Evolutionary conservation across 2,113 vertebrate species (phyloP), one percentile per base, ranked within the genome.

Genomic region (Maccullochella peelii): DNA sequence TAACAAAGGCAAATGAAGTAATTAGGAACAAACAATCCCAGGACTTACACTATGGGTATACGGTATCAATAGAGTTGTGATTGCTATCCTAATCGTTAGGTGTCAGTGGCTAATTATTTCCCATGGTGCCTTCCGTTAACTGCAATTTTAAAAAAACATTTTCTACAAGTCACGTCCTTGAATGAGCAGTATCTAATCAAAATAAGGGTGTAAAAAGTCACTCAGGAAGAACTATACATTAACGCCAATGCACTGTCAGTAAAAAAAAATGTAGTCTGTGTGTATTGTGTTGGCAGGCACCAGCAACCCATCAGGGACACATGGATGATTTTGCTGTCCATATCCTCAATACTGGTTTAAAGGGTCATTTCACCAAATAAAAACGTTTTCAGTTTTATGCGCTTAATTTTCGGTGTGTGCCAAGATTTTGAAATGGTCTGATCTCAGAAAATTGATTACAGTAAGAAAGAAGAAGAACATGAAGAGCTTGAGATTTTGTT

Each of bases 11-110:
- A 49, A 49, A 6, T 7, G 16, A 16, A 21, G 50, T 52, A 52
- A 52, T 52, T 52, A 52, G 18, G 6, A 52, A 78, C 55, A 82
- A 72, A 33, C 58, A 86, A 30, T 38, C 62, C 49, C 55, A 38
- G 18, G n/a, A 62, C 68, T 63, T 15, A 33, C 33, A 33, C 33
- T 33, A 4, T 33, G 33, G 33, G 33, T 33, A 33, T 4, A 33
- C 33, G 5, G 33, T 33, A 33, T 33, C 33, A 33, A 3, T 4
- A 33, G 33, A 33, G 33, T 33, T 44, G 18, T 36, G 40, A 30
- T 2, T 57, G 33, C 2, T 30, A 14, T 40, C 61, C 15, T 40
- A 11, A 21, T 49, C 6, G 25, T 50, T 25, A 25, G 18, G 33
- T 42, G 42, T 6, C 20, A 0, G n/a, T 36, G 21, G 10, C 50